Evolutionary conservation across 2,888 invertebrate species (phyloP), one percentile per base, ranked within the genome.

Genomic region (Resseliella maxima): DNA sequence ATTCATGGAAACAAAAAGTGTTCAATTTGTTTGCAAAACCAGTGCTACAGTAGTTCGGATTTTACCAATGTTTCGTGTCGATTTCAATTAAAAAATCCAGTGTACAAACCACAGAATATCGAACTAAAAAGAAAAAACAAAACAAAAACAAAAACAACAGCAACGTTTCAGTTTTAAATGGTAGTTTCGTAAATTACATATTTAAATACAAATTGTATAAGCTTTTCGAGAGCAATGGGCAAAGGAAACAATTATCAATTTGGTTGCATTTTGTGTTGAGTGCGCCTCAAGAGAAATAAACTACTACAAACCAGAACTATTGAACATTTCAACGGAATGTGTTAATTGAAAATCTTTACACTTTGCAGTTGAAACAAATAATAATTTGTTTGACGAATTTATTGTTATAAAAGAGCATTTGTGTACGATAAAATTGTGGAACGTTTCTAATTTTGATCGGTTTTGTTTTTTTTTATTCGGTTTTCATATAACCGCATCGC

Each of bases 291-390:
- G 24, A 72, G 31, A 72, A 35, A 31, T 31, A 72, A 31, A 31
- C 10, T 31, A 72, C 12, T 31, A 59, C 59, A 1, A 72, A 31
- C 72, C 72, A 72, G 72, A 72, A 72, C 72, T 72, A 72, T 72
- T 72, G 72, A 72, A 83, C 83, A 38, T 83, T 83, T 38, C 18
- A n/a, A 8, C 24, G 83, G 38, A 83, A 38, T 83, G 83, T 83
- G 83, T 83, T 83, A 83, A 83, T 83, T 83, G 83, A 83, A 83
- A 83, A 38, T 83, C 24, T 83, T 83, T 83, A 83, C 83, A 83
- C 38, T 38, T n/a, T n/a, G 38, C 38, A 21, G 83, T 38, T 24
- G 3, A 38, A 35, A 72, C 27, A 72, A 36, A 81, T 81, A 83
- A 83, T 38, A 38, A 83, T 83, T 83, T 83, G 41, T 83, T 83